Base-by-base conservation (phyloP, 2,888 invertebrate species). In the Lamellibrachia satsuma region DNA sequence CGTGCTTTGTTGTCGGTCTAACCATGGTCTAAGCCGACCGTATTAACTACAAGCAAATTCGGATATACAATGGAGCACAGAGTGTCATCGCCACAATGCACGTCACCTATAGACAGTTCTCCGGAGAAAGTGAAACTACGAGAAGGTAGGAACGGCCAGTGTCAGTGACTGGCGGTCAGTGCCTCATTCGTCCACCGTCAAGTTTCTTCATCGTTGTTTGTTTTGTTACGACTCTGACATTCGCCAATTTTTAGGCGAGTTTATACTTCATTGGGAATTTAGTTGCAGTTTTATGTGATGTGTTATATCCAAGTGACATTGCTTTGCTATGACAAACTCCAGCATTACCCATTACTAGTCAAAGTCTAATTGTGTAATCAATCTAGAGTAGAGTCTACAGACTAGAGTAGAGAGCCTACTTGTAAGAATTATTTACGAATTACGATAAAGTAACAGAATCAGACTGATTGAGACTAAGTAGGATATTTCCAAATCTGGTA, bases 1-100 rank as follows among this genome's bases (percentile, higher is more conserved):
- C 75, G 75, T 75, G 75, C 75, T 75, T 75, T 75, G 75, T 75
- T 75, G 75, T 75, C 75, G 75, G 75, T 75, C 75, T 75, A 75
- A 75, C 22, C 75, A 75, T 75, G 75, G 75, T 22, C 75, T 75
- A n/a, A 75, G n/a, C n/a, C 0, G 22, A 75, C 75, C 75, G n/a
- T 75, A 75, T 75, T 75, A 75, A 75, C 75, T 75, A 22, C n/a
- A 22, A 75, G 75, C 75, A 6, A 22, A 75, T 22, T 75, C 22
- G 75, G 75, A 75, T 75, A 75, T 75, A 75, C 75, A 75, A 75
- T 75, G 75, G 75, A 75, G n/a, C 75, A 75, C 75, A 22, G 75
- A 75, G 75, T 75, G 75, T 75, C 75, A 75, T 22, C 75, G 75
- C 75, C 75, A 75, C 75, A 75, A 75, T 75, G 75, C 75, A 75